These are phyloP conservation scores for Cyrtonyx montezumae DNA, from an alignment of 2,113 vertebrate genomes.

Conservation along the genomic window DNA sequence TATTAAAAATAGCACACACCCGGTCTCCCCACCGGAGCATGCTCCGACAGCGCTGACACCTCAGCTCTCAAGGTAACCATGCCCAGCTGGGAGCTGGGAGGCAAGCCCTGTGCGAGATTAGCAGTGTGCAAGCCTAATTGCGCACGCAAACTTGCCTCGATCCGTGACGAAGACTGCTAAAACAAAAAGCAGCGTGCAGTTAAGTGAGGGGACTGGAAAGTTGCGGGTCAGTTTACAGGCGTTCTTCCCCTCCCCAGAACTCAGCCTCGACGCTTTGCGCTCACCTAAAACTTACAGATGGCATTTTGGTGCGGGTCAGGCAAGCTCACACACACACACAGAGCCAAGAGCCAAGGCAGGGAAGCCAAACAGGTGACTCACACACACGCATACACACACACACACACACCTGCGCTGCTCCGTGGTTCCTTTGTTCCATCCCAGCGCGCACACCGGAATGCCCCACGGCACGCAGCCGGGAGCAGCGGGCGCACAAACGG, in stretches of 20 bases:
- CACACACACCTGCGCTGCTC: not conserved
- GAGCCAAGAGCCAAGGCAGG: not conserved
- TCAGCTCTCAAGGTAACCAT: slow-evolving; percentile 78
- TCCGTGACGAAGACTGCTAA: slow-evolving; percentile 46
- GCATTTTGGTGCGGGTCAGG: not conserved
- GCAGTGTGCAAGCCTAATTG: slow-evolving; percentile 70
- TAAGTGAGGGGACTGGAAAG: slow-evolving; percentile 57
- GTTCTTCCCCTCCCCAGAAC: not conserved
- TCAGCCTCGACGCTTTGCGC: slow-evolving; percentile 8
- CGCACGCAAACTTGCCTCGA: slow-evolving; percentile 54
- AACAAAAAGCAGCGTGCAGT: slow-evolving; percentile 57
- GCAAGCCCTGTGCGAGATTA: slow-evolving; percentile 67
- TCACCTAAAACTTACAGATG: slow-evolving; percentile 27
- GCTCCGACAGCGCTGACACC: slow-evolving; percentile 69
- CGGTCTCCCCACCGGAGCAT: slow-evolving; percentile 73
- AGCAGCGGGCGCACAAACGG: not conserved
- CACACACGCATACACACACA: not conserved
- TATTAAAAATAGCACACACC: slow-evolving; percentile 80
- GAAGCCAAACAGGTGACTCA: slow-evolving; percentile 22
- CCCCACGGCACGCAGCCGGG: slow-evolving; percentile 6
- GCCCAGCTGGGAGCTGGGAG: slow-evolving; percentile 72
- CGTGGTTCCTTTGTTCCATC: not conserved
- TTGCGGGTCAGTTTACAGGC: slow-evolving; percentile 24
- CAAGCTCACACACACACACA: not conserved
- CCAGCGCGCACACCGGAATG: not conserved